A percentile compares a stretch with the other conserved stretches of the same genome.
phyloP scores from a whole-genome alignment of 2,113 vertebrate species.

The Cinclus cinclus region DNA sequence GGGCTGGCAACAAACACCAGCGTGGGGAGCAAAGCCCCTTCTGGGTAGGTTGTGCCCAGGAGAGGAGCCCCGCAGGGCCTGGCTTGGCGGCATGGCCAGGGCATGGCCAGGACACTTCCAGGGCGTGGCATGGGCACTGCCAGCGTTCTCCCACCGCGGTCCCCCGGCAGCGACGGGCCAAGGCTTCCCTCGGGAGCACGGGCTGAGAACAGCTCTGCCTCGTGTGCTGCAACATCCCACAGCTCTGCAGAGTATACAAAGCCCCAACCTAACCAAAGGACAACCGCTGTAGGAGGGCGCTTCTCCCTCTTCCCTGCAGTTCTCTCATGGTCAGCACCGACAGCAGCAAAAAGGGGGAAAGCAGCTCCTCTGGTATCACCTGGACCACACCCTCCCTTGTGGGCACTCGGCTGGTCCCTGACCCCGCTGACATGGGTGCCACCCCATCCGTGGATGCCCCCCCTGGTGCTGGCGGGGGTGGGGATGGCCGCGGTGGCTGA shows the following conservation, averaged over 20 bases:
- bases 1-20: neutral
- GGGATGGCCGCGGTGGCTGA: neutral
- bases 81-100: too few relatives aligned
- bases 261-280: accelerated
- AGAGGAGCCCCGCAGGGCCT: neutral
- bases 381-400: accelerated
- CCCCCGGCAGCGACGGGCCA: neutral
- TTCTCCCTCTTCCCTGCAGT: neutral
- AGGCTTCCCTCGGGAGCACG: neutral
- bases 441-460: too few relatives aligned
- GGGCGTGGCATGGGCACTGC: too few relatives aligned
- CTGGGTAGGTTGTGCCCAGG: neutral
- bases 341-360: neutral
- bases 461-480: accelerated
- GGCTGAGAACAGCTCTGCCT: neutral
- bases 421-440: accelerated
- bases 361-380: accelerated
- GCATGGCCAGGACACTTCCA: too few relatives aligned
- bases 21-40: neutral
- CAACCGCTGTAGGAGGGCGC: accelerated
- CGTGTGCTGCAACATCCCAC: neutral
- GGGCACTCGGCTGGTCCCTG: neutral
- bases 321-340: accelerated
- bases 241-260: neutral
- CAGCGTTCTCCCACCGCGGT: too few relatives aligned